These are phyloP conservation scores for Philhelius pedissequus DNA, from an alignment of 2,888 invertebrate species.

Conservation along the genomic window DNA sequence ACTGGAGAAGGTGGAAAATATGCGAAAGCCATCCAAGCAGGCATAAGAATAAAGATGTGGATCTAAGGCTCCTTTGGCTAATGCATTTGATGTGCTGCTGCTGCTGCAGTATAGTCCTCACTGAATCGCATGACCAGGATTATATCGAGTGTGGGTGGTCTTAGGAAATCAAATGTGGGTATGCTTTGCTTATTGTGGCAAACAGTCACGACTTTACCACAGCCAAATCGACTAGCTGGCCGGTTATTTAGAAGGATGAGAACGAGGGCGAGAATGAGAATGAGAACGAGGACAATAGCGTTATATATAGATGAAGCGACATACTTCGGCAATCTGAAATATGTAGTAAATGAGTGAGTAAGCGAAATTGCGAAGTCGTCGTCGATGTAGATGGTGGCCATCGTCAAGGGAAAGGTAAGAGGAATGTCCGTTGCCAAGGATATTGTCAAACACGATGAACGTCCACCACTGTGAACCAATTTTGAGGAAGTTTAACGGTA, in stretches of 20 bases:
- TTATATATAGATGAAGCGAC: slow-evolving; percentile 10
- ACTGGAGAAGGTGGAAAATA: slow-evolving; percentile 43
- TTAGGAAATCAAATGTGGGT: slow-evolving; percentile 62
- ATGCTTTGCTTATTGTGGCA: slow-evolving; percentile 63
- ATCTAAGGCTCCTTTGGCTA: slow-evolving; percentile 58
- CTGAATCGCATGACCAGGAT: slow-evolving; percentile 56
- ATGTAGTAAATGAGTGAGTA: slow-evolving; percentile 61
- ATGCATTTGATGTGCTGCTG: slow-evolving; percentile 57
- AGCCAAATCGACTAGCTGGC: slow-evolving; percentile 14
- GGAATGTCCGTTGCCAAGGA: slow-evolving; percentile 50
- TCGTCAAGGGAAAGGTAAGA: background rate
- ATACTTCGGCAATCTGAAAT: slow-evolving; percentile 49
- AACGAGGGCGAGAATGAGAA: too few species aligned
- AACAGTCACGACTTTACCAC: slow-evolving; percentile 48
- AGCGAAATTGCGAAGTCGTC: slow-evolving; percentile 28
- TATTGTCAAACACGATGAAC: slow-evolving; percentile 56
- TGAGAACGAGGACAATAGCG: background rate
- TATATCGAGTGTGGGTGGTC: slow-evolving; percentile 67
- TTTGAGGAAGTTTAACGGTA: slow-evolving; percentile 55
- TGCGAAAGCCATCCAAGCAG: slow-evolving; percentile 48
- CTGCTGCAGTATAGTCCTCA: slow-evolving; percentile 29
- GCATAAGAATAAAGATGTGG: slow-evolving; percentile 56
- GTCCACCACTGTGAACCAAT: slow-evolving; percentile 36
- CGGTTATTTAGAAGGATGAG: too few species aligned
- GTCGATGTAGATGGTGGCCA: background rate